Evolutionary conservation across 53 echinoderm and acorn worm species (phyloP), one percentile per base, ranked within the genome.

Genomic region (Holothuria leucospilota): DNA sequence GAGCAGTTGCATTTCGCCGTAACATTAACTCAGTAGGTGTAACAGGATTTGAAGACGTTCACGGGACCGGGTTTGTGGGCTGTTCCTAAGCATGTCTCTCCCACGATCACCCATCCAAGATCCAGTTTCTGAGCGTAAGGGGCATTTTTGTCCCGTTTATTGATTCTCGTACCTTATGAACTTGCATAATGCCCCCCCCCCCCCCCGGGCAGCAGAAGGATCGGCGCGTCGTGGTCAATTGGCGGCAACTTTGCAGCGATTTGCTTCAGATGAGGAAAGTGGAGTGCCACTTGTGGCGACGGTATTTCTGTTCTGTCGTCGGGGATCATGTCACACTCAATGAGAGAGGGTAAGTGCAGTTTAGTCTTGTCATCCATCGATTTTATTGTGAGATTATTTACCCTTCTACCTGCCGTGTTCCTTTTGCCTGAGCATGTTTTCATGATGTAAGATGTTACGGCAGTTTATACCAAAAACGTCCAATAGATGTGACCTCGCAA

Each of bases 221-320:
- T 34, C 3, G 34, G 34, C 34, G 3, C 34, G 2, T 3, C 3
- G 1, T 1, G 34, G 34, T 34, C 34, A 1, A 34, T 3, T 2
- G 34, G 34, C 3, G 1, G 34, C 3, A 34, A 3, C 3, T 34
- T 34, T 1, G 1, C 3, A 77, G 78, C 87, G 10, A 88, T 88
- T 29, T 23, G 24, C 30, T 58, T 39, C 25, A 88, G 71, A 15
- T 91, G 91, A 18, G 91, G 84, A 69, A 29, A 58, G 18, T 83
- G 87, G 23, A 18, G 72, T 29, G 78, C 84, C 4, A 1, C 62
- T 61, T 58, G 23, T 2, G 85, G 91, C 6, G 78, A 82, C 21
- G 71, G 91, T 25, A 88, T 91, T 85, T 88, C 88, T 12, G 42
- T 58, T 12, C 71, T 58, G 69, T 88, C 72, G 69, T 91, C 87